These are phyloP conservation scores for Epizoanthus rinbou DNA, from an alignment of 92 coral and sea anemone species.

Conservation along the genomic window DNA sequence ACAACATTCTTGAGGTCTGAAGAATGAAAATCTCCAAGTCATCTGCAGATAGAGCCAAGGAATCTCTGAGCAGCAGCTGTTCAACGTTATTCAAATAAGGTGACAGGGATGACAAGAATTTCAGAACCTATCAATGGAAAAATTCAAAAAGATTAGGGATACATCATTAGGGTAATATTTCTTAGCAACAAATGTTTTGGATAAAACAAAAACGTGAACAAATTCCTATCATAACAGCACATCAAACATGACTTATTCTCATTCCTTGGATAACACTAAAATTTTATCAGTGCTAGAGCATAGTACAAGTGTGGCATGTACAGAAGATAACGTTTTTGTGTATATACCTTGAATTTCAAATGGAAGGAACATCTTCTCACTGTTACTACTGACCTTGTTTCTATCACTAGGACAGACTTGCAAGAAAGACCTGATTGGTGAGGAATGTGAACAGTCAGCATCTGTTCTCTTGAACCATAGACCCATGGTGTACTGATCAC, in stretches of 20 bases:
- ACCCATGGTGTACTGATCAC: conserved; percentile 49
- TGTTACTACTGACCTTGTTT: conserved; percentile 37
- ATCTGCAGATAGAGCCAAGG: conserved; percentile 41
- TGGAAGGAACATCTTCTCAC: not conserved
- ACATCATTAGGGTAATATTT: not conserved
- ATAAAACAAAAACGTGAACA: not conserved
- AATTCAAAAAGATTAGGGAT: not conserved
- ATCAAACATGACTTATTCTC: too few species aligned
- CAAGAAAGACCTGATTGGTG: conserved; percentile 39
- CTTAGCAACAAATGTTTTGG: not conserved
- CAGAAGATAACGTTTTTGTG: too few species aligned
- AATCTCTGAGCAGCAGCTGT: conserved; percentile 46
- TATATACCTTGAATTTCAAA: not conserved
- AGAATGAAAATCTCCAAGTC: conserved; percentile 49
- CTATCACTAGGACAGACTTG: conserved; percentile 45
- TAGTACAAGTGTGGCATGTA: too few species aligned
- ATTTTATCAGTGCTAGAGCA: too few species aligned
- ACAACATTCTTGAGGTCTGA: conserved; percentile 50
- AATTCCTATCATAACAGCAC: not conserved
- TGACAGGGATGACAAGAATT: conserved; percentile 50
- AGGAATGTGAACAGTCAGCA: conserved; percentile 35
- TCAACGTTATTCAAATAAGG: conserved; percentile 54
- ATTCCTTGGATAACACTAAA: too few species aligned
- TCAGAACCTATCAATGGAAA: conserved; percentile 37
- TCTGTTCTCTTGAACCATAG: conserved; percentile 48